A percentile compares a stretch with the other conserved stretches of the same genome.
Conservation (phyloP, 2,888 invertebrate genomes). For the Eumacrocentrus americanus region DNA sequence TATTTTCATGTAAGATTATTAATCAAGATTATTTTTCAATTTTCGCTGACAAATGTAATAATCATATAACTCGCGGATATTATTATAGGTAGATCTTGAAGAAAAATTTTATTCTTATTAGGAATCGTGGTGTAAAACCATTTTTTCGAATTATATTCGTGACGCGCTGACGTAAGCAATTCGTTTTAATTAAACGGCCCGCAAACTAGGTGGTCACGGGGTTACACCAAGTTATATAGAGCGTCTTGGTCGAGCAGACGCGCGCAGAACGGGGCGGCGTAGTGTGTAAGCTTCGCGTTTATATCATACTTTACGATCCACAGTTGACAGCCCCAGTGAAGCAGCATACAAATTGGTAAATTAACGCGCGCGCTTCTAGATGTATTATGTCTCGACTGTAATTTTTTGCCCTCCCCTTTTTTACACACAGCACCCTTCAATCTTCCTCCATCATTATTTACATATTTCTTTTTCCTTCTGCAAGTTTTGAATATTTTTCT, state of each 20-base stretch:
- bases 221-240: constrained; percentile 20
- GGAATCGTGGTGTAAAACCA: not conserved
- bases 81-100: not conserved
- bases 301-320: constrained; percentile 42
- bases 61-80: not conserved
- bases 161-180: constrained; percentile 39
- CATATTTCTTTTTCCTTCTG: constrained; percentile 25
- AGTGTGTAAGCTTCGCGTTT: constrained; percentile 36
- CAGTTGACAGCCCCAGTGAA: constrained; percentile 34
- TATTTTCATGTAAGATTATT: not conserved
- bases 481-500: no score
- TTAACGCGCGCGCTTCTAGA: constrained; percentile 32
- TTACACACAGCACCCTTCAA: constrained; percentile 4
- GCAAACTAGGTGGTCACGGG: constrained; percentile 29
- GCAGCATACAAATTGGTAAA: constrained; percentile 43
- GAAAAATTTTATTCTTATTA: constrained; percentile 17
- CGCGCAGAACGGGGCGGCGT: not conserved
- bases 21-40: constrained; percentile 19
- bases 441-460: not conserved
- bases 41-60: no score
- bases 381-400: constrained; percentile 7
- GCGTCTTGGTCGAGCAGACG: not conserved
- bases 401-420: not conserved
- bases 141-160: constrained; percentile 27
- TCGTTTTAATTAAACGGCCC: constrained; percentile 41